A percentile compares a stretch with the other conserved stretches of the same genome.
phyloP scores from a whole-genome alignment of 2,888 invertebrate genomes.

The Cephus pulcher region DNA sequence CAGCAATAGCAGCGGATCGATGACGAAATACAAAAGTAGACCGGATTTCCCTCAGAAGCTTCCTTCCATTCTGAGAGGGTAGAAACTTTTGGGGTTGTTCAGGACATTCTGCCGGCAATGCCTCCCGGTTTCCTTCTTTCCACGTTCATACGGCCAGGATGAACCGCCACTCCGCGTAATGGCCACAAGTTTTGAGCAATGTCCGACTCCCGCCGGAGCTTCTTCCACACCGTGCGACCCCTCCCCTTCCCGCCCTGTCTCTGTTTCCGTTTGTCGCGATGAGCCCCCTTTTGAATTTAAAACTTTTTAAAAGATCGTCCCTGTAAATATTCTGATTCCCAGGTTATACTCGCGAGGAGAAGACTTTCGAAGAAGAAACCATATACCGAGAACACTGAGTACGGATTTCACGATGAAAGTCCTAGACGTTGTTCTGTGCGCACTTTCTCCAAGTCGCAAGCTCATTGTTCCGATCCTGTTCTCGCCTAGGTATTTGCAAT shows the following conservation, averaged over 20 bases:
- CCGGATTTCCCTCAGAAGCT: slow-evolving; percentile 42
- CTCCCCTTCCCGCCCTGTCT: background rate
- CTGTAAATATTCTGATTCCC: slow-evolving; percentile 34
- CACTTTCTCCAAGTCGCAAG: too few species aligned
- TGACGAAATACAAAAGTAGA: slow-evolving; percentile 23
- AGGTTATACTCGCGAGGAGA: background rate
- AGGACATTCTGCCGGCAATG: slow-evolving; percentile 17
- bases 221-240: slow-evolving; percentile 3
- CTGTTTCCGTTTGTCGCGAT: slow-evolving; percentile 11
- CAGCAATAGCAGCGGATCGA: slow-evolving; percentile 9
- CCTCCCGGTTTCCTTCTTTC: background rate
- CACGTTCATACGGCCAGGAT: slow-evolving; percentile 3
- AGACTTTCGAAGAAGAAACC: too few species aligned
- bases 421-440: too few species aligned
- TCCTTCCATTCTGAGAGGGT: slow-evolving; percentile 26
- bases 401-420: too few species aligned
- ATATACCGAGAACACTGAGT: too few species aligned
- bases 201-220: slow-evolving; percentile 33
- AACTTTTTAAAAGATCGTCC: slow-evolving; percentile 51
- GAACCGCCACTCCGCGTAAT: slow-evolving; percentile 42
- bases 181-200: slow-evolving; percentile 52
- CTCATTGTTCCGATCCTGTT: too few species aligned
- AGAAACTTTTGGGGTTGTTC: slow-evolving; percentile 31
- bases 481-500: too few species aligned
- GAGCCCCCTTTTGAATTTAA: slow-evolving; percentile 12